phyloP scores from a whole-genome alignment of 23 tunicate species.

The Diplosoma virens region DNA sequence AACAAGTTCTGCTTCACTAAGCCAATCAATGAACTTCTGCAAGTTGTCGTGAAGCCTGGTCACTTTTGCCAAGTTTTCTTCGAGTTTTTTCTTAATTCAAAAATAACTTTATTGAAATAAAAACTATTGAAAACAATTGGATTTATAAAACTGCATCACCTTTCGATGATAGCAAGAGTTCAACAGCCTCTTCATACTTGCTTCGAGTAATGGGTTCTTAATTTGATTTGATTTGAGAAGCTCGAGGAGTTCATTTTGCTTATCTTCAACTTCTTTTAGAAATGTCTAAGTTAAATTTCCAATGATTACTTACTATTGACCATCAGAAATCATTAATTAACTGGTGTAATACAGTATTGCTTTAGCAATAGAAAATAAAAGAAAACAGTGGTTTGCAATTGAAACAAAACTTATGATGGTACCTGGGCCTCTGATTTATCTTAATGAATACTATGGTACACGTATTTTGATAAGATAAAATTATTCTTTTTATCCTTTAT shows the following conservation, averaged over 20 bases:
- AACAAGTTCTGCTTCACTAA: constrained; percentile 50
- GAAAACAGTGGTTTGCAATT: too few species aligned
- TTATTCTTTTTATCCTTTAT: too few species aligned
- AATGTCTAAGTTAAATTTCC: background rate
- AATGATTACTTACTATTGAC: background rate
- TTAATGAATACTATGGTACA: too few species aligned
- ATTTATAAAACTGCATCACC: background rate
- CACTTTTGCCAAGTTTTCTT: constrained; percentile 47
- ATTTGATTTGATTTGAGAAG: constrained; percentile 4
- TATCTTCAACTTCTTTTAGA: constrained; percentile 23
- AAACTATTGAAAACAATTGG: background rate
- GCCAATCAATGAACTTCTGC: constrained; percentile 61
- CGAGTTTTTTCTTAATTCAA: constrained; percentile 47
- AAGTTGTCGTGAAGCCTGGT: constrained; percentile 47
- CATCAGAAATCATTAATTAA: too few species aligned
- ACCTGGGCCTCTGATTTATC: too few species aligned
- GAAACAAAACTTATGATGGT: too few species aligned
- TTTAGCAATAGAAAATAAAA: too few species aligned
- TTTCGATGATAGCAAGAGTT: constrained; percentile 17
- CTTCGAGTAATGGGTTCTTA: constrained; percentile 8
- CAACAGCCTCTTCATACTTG: background rate
- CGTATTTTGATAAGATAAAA: too few species aligned
- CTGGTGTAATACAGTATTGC: too few species aligned
- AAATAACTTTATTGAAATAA: background rate
- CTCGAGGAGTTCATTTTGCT: constrained; percentile 14